Evolutionary conservation across 2,797 vertebrate species (phyloP).

Genomic region (Chanos chanos): DNA sequence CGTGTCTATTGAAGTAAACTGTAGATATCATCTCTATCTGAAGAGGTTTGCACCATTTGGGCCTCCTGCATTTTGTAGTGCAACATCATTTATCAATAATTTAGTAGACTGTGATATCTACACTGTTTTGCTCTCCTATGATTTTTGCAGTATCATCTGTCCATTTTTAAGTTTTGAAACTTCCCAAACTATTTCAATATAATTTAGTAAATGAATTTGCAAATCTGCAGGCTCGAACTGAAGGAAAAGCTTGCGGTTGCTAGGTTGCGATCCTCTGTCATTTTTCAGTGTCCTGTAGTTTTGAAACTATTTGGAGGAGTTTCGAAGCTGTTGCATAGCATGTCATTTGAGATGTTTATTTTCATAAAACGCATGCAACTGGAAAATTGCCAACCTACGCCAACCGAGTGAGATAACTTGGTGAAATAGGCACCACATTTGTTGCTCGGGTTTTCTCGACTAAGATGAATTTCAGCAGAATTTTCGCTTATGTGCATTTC

Average conservation of each 20-base stretch:
- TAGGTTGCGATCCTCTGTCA: conserved; percentile 1
- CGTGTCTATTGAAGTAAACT: too few species aligned
- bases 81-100: not conserved
- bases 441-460: too few species aligned
- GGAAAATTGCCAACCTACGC: too few species aligned
- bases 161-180: not conserved
- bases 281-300: too few species aligned
- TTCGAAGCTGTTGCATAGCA: too few species aligned
- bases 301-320: too few species aligned
- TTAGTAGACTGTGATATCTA: not conserved
- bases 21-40: conserved; percentile 6
- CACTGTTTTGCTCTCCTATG: not conserved
- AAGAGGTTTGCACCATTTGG: not conserved
- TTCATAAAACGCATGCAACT: too few species aligned
- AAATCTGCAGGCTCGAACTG: not conserved
- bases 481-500: not conserved
- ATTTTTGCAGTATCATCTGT: not conserved
- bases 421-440: too few species aligned
- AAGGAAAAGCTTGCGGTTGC: conserved; percentile 5
- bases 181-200: not conserved
- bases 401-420: too few species aligned
- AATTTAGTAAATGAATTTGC: not conserved
- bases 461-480: too few species aligned
- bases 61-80: not conserved
- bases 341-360: too few species aligned